Evolutionary conservation across 2,888 invertebrate species (phyloP).

Genomic region (Coelinius sp.): DNA sequence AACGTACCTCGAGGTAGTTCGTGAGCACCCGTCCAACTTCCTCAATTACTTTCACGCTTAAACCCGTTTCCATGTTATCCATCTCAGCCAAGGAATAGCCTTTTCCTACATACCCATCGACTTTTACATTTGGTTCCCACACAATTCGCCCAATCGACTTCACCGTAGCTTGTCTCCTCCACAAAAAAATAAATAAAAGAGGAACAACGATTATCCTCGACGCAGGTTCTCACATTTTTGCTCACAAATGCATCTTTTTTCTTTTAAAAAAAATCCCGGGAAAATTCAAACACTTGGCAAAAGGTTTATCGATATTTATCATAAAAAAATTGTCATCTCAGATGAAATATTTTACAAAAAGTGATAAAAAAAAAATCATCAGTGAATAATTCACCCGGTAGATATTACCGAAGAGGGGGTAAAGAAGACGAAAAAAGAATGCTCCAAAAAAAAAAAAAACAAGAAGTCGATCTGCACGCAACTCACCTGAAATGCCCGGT

Average conservation of each 20-base stretch:
- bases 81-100: constrained; percentile 49
- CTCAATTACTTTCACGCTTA: constrained; percentile 65
- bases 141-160: constrained; percentile 41
- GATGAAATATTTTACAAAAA: constrained; percentile 3
- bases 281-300: not conserved
- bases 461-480: constrained; percentile 45
- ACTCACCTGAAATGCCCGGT: constrained; percentile 47
- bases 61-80: constrained; percentile 59
- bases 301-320: not conserved
- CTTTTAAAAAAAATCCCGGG: constrained; percentile 28
- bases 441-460: constrained; percentile 24
- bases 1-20: constrained; percentile 37
- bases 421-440: constrained; percentile 34
- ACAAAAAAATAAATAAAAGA: constrained; percentile 26
- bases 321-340: not conserved
- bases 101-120: constrained; percentile 44
- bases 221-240: constrained; percentile 18
- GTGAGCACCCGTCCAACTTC: constrained; percentile 39
- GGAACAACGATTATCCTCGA: constrained; percentile 31
- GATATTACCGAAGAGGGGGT: constrained; percentile 35
- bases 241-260: not conserved
- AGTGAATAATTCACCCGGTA: constrained; percentile 34
- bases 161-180: constrained; percentile 39
- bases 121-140: constrained; percentile 14
- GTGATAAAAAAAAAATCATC: constrained; percentile 24